phyloP scores from a whole-genome alignment of 2,113 vertebrate genomes.

The mouse (Mus musculus) region GRCm39 chr5:5141501-5142000 shows the following conservation, averaged over 20 bases:
- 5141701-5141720: conserved; percentile 67
- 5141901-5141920: too few relatives aligned
- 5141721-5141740: conserved; percentile 77
- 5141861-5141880: background rate
- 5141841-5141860: background rate
- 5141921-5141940: too few relatives aligned
- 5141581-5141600: conserved; percentile 18
- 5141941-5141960: too few relatives aligned
- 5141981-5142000: too few relatives aligned
- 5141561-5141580: conserved; percentile 23
- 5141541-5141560: background rate
- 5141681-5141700: conserved; percentile 75
- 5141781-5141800: background rate
- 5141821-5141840: background rate
- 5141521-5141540: conserved; percentile 38
- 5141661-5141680: conserved; percentile 40
- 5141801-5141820: background rate
- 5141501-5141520: conserved; percentile 34
- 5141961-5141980: too few relatives aligned
- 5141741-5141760: conserved; percentile 66
- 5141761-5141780: conserved; percentile 25
- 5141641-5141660: conserved; percentile 40
- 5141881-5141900: background rate
- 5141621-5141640: conserved; percentile 45
- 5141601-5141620: conserved; percentile 2